phyloP scores from a whole-genome alignment of 2,888 invertebrate genomes.

The Chymomyza procnemis region DNA sequence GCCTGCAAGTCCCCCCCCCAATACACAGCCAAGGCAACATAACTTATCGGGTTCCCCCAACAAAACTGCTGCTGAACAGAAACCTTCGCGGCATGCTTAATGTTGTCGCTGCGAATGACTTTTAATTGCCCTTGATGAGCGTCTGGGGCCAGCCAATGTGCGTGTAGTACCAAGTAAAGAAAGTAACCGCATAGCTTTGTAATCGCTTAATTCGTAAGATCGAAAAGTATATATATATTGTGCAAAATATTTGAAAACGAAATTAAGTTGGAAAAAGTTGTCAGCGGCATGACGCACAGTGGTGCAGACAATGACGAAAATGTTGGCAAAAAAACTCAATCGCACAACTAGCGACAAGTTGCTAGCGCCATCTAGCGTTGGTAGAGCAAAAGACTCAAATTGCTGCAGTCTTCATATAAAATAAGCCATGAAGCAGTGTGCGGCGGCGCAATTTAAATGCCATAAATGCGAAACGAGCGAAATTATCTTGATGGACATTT shows the following conservation, averaged over 20 bases:
- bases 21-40: neutral
- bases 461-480: slow-evolving; percentile 21
- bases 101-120: neutral
- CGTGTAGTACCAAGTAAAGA: slow-evolving; percentile 33
- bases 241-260: neutral
- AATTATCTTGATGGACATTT: slow-evolving; percentile 72
- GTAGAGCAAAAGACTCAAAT: too few species aligned
- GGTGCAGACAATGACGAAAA: too few species aligned
- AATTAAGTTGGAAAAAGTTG: slow-evolving; percentile 1
- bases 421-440: neutral
- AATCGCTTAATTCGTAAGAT: slow-evolving; percentile 56
- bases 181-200: slow-evolving; percentile 40
- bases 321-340: too few species aligned
- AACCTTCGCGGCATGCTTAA: neutral
- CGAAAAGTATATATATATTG: too few species aligned
- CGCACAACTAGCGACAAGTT: too few species aligned
- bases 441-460: slow-evolving; percentile 32
- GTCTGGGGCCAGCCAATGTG: neutral
- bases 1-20: too few species aligned
- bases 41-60: neutral
- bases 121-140: slow-evolving; percentile 1
- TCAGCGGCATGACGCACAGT: too few species aligned
- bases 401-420: too few species aligned
- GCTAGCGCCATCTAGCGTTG: too few species aligned
- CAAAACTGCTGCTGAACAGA: neutral